Evolutionary conservation across 2,888 invertebrate species (phyloP).

Genomic region (Drosophila mercatorum): DNA sequence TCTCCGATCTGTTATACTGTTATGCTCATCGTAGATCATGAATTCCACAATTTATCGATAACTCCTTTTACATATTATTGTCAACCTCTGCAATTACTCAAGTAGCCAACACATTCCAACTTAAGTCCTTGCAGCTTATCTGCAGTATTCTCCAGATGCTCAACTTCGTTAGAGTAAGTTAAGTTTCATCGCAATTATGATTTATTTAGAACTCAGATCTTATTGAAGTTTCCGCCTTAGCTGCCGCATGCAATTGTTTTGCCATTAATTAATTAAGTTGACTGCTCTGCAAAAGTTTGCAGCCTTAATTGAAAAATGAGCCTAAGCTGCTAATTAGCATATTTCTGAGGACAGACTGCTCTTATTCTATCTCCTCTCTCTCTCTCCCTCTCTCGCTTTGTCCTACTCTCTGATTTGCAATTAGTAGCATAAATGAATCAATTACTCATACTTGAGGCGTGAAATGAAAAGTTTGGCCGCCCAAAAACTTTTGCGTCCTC

Average conservation of each 20-base stretch:
- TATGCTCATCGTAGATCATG: too few relatives aligned
- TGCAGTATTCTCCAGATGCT: too few relatives aligned
- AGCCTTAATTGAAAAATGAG: conserved; percentile 75
- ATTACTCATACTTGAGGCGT: conserved; percentile 81
- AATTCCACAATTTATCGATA: too few relatives aligned
- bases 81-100: neutral
- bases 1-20: too few relatives aligned
- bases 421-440: conserved; percentile 82
- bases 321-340: conserved; percentile 79
- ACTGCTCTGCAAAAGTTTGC: conserved; percentile 53
- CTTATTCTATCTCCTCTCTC: neutral
- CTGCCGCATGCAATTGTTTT: conserved; percentile 48
- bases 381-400: neutral
- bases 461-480: conserved; percentile 66
- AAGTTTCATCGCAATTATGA: neutral
- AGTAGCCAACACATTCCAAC: neutral
- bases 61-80: too few relatives aligned
- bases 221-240: neutral
- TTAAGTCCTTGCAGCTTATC: neutral
- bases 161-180: neutral
- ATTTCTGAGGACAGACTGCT: conserved; percentile 32
- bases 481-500: conserved; percentile 63
- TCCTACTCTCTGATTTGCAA: conserved; percentile 63
- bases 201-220: conserved; percentile 12
- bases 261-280: conserved; percentile 69